Evolutionary conservation across 1,140 invertebrate species (phyloP).

Genomic region (Cydia strobilella): DNA sequence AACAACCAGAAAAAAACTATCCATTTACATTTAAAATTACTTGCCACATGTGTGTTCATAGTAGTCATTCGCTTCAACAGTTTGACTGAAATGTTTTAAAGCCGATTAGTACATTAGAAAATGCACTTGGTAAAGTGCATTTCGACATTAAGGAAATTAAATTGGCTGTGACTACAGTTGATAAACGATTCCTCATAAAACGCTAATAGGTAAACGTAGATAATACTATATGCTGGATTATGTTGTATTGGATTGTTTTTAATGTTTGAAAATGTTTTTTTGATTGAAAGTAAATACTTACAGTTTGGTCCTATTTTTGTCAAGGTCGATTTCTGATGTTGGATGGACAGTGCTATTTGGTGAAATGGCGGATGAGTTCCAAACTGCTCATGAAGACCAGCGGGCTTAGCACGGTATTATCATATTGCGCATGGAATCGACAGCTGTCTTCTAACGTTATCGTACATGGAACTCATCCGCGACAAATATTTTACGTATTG

Average conservation of each 20-base stretch:
- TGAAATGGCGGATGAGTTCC: too few relatives aligned
- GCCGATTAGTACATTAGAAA: neutral
- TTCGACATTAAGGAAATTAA: neutral
- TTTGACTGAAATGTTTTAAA: neutral
- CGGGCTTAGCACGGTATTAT: too few relatives aligned
- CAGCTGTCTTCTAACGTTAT: too few relatives aligned
- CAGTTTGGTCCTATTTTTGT: too few relatives aligned
- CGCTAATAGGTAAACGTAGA: neutral
- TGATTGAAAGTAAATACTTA: too few relatives aligned
- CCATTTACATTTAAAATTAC: neutral
- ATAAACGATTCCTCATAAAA: neutral
- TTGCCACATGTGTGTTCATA: constrained; percentile 5
- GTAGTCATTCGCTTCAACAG: neutral
- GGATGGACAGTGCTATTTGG: too few relatives aligned
- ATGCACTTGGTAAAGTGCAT: neutral
- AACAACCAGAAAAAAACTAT: neutral
- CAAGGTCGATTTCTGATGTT: too few relatives aligned
- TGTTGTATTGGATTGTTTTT: neutral
- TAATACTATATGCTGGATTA: neutral
- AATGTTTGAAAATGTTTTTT: too few relatives aligned
- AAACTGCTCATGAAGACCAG: too few relatives aligned
- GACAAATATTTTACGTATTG: too few relatives aligned
- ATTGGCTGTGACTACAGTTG: neutral
- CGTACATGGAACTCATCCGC: too few relatives aligned
- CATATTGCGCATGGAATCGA: too few relatives aligned